Percentiles rank a stretch among this genome's conserved stretches.
Conservation (phyloP, 2,797 vertebrate genomes). For the Gymnoscopelus braueri region DNA sequence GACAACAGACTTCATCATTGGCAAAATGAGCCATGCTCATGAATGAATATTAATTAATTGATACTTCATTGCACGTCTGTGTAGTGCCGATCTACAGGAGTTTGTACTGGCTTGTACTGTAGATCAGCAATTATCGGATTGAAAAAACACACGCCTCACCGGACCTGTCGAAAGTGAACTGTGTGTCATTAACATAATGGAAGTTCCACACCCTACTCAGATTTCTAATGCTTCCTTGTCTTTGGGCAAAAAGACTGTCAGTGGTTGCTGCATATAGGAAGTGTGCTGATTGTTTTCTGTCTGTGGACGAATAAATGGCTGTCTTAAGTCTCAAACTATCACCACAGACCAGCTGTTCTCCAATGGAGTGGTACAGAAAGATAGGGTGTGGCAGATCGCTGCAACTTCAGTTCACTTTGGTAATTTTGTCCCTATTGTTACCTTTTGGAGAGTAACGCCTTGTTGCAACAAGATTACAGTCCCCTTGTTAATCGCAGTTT, state of each 20-base stretch:
- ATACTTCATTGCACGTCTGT: too few species aligned
- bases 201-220: conserved; percentile 27
- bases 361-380: conserved; percentile 22
- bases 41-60: too few species aligned
- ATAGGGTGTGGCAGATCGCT: conserved; percentile 4
- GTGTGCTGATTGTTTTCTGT: conserved; percentile 48
- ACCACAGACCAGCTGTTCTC: conserved; percentile 38
- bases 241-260: conserved; percentile 10
- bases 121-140: too few species aligned
- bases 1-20: neutral
- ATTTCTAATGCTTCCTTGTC: conserved; percentile 33
- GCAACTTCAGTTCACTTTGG: neutral
- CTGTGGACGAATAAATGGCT: conserved; percentile 22
- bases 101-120: too few species aligned
- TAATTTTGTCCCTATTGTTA: conserved; percentile 37
- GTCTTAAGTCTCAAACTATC: conserved; percentile 16
- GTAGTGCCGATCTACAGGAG: too few species aligned
- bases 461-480: conserved; percentile 32
- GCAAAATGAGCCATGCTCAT: too few species aligned
- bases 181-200: conserved; percentile 4
- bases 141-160: conserved; percentile 98
- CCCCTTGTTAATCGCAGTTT: conserved; percentile 25
- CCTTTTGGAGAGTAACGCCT: conserved; percentile 23
- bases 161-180: conserved; percentile 94
- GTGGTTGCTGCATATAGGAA: conserved; percentile 31